phyloP scores from a whole-genome alignment of 2,113 vertebrate genomes.

The Podocnemis expansa region DNA sequence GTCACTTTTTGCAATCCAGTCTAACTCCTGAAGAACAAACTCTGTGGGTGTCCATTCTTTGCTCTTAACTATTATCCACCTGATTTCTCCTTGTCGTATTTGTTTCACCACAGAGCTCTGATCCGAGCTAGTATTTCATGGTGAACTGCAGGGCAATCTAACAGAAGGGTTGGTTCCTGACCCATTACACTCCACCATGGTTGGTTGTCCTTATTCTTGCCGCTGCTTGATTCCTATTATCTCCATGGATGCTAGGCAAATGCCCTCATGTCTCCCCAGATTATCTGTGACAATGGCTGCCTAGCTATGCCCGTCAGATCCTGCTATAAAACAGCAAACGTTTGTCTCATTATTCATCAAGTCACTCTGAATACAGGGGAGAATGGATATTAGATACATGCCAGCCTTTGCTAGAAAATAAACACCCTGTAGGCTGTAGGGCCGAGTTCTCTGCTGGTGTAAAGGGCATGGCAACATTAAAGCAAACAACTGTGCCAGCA shows the following conservation, averaged over 20 bases:
- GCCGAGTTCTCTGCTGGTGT: neutral
- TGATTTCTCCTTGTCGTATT: neutral
- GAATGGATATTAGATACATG: slow-evolving; percentile 1
- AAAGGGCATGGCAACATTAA: neutral
- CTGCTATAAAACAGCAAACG: neutral
- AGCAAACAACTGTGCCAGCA: neutral
- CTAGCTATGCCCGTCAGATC: neutral
- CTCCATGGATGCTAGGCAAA: slow-evolving; percentile 14
- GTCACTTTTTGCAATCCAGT: neutral
- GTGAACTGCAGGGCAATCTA: neutral
- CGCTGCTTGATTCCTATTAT: neutral
- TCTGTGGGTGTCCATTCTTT: neutral
- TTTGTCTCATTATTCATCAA: neutral
- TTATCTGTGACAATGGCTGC: slow-evolving; percentile 5
- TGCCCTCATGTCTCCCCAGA: slow-evolving; percentile 4
- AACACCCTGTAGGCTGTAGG: neutral
- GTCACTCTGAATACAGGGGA: slow-evolving; percentile 28
- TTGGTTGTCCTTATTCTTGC: slow-evolving; percentile 30
- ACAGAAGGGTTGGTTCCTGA: neutral
- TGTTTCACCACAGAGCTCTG: neutral
- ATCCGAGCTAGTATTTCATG: accelerated
- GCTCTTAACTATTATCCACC: neutral
- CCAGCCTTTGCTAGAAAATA: slow-evolving; percentile 36
- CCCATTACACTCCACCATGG: neutral
- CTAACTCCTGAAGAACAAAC: neutral